These are phyloP conservation scores for Cydia fagiglandana DNA, from an alignment of 1,140 invertebrate genomes.

Conservation along the genomic window DNA sequence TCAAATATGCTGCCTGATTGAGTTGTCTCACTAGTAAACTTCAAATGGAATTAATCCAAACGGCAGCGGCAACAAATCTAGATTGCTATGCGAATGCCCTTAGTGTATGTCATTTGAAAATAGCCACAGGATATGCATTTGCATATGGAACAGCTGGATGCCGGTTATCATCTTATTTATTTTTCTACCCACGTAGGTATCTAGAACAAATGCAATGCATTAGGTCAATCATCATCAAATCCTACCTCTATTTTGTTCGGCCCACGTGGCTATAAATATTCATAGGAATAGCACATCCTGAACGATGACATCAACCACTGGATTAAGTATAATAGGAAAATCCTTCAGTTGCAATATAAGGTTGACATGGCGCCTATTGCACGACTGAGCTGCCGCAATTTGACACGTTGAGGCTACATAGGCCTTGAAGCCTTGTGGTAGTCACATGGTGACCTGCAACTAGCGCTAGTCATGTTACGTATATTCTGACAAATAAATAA, in stretches of 20 bases:
- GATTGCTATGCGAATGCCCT: background rate
- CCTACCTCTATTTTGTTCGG: background rate
- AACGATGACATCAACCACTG: conserved; percentile 10
- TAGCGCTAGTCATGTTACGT: too few species aligned
- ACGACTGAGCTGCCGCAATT: too few species aligned
- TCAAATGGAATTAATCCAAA: too few species aligned
- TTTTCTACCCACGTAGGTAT: background rate
- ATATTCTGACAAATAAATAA: too few species aligned
- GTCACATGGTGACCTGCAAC: too few species aligned
- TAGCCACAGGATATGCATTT: background rate
- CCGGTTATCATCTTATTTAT: conserved; percentile 28
- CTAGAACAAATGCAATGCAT: background rate
- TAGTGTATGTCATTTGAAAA: background rate
- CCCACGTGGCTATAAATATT: conserved; percentile 4
- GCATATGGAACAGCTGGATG: conserved; percentile 10
- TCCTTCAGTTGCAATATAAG: background rate
- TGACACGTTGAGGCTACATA: too few species aligned
- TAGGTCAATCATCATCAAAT: conserved; percentile 25
- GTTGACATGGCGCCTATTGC: background rate
- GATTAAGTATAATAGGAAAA: background rate
- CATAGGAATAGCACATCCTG: background rate
- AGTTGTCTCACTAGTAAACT: too few species aligned
- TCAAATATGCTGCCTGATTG: too few species aligned
- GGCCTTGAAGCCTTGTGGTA: too few species aligned
- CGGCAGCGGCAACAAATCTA: background rate